Conservation (phyloP, 2,888 invertebrate species). For the Syritta pipiens region DNA sequence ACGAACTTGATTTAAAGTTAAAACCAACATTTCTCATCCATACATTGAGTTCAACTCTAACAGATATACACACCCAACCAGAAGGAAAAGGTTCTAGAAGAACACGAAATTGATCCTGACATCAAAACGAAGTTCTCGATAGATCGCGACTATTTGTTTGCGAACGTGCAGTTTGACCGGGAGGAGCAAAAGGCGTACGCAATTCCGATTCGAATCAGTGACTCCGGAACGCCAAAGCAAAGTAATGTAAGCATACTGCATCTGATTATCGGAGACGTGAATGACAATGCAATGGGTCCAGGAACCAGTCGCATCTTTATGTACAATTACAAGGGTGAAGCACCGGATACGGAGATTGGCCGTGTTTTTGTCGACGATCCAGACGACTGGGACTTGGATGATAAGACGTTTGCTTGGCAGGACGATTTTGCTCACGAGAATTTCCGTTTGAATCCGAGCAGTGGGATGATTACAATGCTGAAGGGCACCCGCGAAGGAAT, state of each 20-base stretch:
- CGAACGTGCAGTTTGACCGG: constrained; percentile 89
- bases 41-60: no score
- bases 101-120: constrained; percentile 81
- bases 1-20: no score
- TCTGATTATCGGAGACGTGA: constrained; percentile 95
- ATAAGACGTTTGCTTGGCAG: constrained; percentile 91
- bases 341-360: constrained; percentile 91
- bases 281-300: constrained; percentile 93
- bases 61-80: no score
- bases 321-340: constrained; percentile 94
- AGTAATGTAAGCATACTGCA: constrained; percentile 91
- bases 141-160: constrained; percentile 84
- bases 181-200: constrained; percentile 92
- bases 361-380: constrained; percentile 92
- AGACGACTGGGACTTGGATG: constrained; percentile 97
- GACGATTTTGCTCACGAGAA: constrained; percentile 80
- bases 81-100: no score
- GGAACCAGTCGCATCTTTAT: constrained; percentile 95
- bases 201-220: constrained; percentile 93
- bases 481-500: constrained; percentile 87
- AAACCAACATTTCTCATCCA: no score
- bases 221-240: constrained; percentile 87
- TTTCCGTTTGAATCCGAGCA: constrained; percentile 87
- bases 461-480: constrained; percentile 93
- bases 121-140: constrained; percentile 87